phyloP scores from a whole-genome alignment of 2,113 vertebrate species.

The Rhabdomys dilectus region DNA sequence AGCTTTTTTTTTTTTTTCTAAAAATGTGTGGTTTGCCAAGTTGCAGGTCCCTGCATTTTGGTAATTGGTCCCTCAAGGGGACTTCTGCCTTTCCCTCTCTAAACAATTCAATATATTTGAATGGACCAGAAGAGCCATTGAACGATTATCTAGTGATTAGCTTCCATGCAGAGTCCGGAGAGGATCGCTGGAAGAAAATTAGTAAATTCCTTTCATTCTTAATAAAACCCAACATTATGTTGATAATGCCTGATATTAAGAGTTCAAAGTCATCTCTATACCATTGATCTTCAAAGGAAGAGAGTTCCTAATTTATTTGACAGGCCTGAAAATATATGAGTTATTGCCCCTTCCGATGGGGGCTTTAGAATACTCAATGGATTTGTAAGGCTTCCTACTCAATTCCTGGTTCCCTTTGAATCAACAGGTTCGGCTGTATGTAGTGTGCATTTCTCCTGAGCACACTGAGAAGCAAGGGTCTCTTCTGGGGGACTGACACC shows the following conservation, averaged over 20 bases:
- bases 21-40: slow-evolving; percentile 1
- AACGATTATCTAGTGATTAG: slow-evolving; percentile 71
- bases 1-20: background rate
- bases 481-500: background rate
- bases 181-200: slow-evolving; percentile 72
- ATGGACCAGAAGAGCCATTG: slow-evolving; percentile 44
- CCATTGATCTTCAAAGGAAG: slow-evolving; percentile 82
- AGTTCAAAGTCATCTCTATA: slow-evolving; percentile 78
- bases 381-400: background rate
- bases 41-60: background rate
- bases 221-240: slow-evolving; percentile 78
- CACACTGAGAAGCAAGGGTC: background rate
- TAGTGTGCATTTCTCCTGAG: rapidly evolving
- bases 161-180: slow-evolving; percentile 64
- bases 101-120: slow-evolving; percentile 47
- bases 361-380: background rate
- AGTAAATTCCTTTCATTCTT: slow-evolving; percentile 81
- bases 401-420: background rate
- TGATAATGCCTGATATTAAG: slow-evolving; percentile 79
- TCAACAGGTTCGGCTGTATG: background rate
- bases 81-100: slow-evolving; percentile 37
- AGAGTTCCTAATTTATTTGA: slow-evolving; percentile 70
- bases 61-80: slow-evolving; percentile 54
- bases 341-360: background rate
- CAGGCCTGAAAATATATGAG: background rate